Evolutionary conservation across 2,113 vertebrate genomes (phyloP).

Genomic region (Prolemur simus): DNA sequence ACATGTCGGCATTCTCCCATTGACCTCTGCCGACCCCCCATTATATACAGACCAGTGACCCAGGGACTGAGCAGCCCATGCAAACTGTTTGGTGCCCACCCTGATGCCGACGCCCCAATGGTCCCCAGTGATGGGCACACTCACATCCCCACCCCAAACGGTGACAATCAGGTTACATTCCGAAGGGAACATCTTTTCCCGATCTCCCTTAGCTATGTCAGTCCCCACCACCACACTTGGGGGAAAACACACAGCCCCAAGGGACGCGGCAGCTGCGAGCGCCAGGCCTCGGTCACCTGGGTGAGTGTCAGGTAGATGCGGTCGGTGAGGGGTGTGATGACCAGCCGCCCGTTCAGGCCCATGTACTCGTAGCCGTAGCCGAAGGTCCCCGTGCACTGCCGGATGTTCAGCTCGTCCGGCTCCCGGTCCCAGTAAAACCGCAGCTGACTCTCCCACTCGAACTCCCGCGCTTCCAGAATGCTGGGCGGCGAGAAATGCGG

Average conservation of each 20-base stretch:
- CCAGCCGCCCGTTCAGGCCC: slow-evolving; percentile 96
- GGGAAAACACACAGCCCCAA: neutral
- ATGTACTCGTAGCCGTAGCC: slow-evolving; percentile 98
- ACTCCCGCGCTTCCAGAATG: slow-evolving; percentile 93
- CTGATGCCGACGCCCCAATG: fast-evolving
- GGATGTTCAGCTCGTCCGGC: slow-evolving; percentile 89
- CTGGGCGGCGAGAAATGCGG: slow-evolving; percentile 74
- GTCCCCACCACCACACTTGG: fast-evolving
- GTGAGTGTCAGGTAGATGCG: slow-evolving; percentile 98
- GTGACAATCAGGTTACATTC: neutral
- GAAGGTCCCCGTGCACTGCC: slow-evolving; percentile 94
- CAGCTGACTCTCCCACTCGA: slow-evolving; percentile 98
- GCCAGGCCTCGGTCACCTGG: slow-evolving; percentile 85
- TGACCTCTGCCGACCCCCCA: neutral
- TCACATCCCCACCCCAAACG: neutral
- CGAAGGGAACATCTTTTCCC: fast-evolving
- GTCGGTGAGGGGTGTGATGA: slow-evolving; percentile 97
- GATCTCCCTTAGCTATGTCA: no score
- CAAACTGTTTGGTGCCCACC: neutral
- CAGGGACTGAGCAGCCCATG: neutral
- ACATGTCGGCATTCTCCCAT: neutral
- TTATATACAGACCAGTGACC: neutral
- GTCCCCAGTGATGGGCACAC: neutral
- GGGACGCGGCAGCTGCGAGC: fast-evolving
- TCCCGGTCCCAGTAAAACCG: slow-evolving; percentile 94